These are phyloP conservation scores for Sinocyclocheilus anophthalmus DNA, from an alignment of 2,113 vertebrate genomes.

Conservation along the genomic window DNA sequence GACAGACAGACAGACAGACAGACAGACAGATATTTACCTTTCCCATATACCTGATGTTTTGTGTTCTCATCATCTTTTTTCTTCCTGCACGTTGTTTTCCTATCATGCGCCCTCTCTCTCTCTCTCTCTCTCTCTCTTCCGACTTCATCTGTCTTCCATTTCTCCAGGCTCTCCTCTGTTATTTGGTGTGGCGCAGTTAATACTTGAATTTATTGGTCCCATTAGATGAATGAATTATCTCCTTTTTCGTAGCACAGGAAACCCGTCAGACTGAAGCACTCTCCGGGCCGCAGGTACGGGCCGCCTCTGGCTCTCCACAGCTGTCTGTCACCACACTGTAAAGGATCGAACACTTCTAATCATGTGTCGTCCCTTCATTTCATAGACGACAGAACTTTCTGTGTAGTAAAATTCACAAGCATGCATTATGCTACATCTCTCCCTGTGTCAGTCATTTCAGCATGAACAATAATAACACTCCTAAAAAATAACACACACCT, in stretches of 20 bases:
- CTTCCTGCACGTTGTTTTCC: neutral
- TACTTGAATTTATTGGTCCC: constrained; percentile 91
- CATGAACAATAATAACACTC: neutral
- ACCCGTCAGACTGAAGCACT: constrained; percentile 80
- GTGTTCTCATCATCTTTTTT: constrained; percentile 7
- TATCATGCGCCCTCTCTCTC: constrained; percentile 76
- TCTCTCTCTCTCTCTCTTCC: constrained; percentile 70
- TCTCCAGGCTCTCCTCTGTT: constrained; percentile 81
- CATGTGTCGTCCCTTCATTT: neutral
- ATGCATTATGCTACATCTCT: neutral
- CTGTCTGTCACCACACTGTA: constrained; percentile 54
- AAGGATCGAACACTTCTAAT: neutral
- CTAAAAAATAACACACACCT: neutral
- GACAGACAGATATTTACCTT: neutral
- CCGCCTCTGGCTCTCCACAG: constrained; percentile 75
- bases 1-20: neutral
- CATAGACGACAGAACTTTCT: neutral
- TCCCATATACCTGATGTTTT: neutral
- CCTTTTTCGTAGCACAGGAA: constrained; percentile 84
- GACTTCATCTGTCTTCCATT: constrained; percentile 88
- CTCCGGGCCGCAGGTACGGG: constrained; percentile 82
- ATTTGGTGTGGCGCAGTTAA: constrained; percentile 85
- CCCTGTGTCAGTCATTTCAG: neutral
- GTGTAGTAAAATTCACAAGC: too few relatives aligned
- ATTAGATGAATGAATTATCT: constrained; percentile 92